Percentiles rank a stretch among this genome's conserved stretches.
These are phyloP conservation scores for Moxostoma hubbsi DNA, from an alignment of 2,797 vertebrate species.

Conservation along the genomic window DNA sequence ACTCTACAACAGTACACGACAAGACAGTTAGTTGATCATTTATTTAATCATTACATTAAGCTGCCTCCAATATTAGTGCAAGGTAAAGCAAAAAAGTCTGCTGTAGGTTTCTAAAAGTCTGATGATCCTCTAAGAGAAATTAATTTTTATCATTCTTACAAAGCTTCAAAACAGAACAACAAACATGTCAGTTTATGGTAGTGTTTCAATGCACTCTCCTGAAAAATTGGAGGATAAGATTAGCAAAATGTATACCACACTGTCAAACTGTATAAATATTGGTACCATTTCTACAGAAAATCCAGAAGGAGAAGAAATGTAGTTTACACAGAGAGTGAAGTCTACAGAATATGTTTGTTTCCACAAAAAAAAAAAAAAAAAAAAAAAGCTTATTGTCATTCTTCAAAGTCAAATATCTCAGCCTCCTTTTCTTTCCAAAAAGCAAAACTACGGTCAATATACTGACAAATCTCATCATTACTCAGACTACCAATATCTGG, in stretches of 20 bases:
- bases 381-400: slow-evolving; percentile 45
- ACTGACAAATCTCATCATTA: slow-evolving; percentile 90
- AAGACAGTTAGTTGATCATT: slow-evolving; percentile 24
- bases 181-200: slow-evolving; percentile 8
- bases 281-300: slow-evolving; percentile 16
- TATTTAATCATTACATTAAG: slow-evolving; percentile 35
- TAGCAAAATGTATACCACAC: slow-evolving; percentile 2
- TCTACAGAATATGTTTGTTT: not conserved
- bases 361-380: not conserved
- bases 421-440: slow-evolving; percentile 99
- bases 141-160: not conserved
- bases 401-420: slow-evolving; percentile 90
- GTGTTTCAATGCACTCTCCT: not conserved
- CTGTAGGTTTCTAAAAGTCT: slow-evolving; percentile 15
- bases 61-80: not conserved
- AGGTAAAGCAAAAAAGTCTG: slow-evolving; percentile 3
- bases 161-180: not conserved
- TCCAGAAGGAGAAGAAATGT: slow-evolving; percentile 40
- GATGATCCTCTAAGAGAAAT: not conserved
- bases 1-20: not conserved
- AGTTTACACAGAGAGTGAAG: slow-evolving; percentile 65
- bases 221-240: slow-evolving; percentile 12
- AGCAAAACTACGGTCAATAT: slow-evolving; percentile 94
- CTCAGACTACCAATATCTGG: slow-evolving; percentile 76
- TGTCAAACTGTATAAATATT: slow-evolving; percentile 25